Conservation (phyloP, 2,888 invertebrate species). For the Acanthopleura granulata region DNA sequence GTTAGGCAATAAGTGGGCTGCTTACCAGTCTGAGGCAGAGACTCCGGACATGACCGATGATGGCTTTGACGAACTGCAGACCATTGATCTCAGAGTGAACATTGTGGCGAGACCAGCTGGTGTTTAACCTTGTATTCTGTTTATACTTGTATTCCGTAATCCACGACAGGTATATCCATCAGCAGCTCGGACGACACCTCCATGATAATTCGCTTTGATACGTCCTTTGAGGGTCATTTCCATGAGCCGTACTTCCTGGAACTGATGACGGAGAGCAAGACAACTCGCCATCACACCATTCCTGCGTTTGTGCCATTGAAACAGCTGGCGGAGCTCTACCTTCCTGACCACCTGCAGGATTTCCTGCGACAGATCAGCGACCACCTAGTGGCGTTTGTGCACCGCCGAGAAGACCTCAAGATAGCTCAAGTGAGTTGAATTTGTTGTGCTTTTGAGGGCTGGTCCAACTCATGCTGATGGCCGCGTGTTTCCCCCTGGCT, state of each 20-base stretch:
- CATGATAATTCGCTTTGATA: background rate
- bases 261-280: background rate
- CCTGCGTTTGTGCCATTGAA: background rate
- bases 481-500: no score
- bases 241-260: conserved; percentile 8
- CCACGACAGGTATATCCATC: background rate
- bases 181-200: background rate
- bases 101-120: no score
- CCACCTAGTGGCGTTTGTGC: background rate
- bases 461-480: no score
- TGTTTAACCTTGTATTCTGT: no score
- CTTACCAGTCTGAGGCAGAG: no score
- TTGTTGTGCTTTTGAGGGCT: no score
- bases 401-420: background rate
- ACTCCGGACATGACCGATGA: no score
- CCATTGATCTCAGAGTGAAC: no score
- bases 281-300: background rate
- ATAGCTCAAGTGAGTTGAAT: background rate
- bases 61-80: no score
- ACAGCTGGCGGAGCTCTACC: background rate
- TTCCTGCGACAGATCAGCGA: background rate
- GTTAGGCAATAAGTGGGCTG: no score
- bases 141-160: no score
- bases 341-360: background rate
- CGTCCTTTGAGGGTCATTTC: background rate